phyloP scores from a whole-genome alignment of 2,113 vertebrate species.

The Saccopteryx bilineata region DNA sequence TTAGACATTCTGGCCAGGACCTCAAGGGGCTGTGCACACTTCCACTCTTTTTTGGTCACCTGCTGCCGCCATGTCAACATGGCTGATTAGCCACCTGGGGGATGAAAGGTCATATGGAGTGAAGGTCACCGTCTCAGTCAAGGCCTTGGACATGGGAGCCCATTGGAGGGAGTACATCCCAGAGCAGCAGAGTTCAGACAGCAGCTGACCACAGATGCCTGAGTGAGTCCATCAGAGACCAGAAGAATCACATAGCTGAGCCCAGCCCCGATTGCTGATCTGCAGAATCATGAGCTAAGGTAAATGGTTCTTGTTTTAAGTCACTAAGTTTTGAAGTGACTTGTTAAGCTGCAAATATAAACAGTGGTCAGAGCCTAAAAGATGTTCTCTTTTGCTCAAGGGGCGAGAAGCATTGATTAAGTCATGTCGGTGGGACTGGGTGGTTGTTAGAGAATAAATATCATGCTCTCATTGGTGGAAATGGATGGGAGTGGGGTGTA shows the following conservation, averaged over 20 bases:
- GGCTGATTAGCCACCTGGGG: neutral
- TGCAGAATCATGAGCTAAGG: neutral
- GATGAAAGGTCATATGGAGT: neutral
- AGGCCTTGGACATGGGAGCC: neutral
- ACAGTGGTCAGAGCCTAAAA: neutral
- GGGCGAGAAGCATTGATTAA: neutral
- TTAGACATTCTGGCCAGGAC: neutral
- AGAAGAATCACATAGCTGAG: neutral
- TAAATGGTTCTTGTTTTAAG: neutral
- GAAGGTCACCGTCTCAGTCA: neutral
- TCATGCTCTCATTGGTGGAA: neutral
- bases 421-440: neutral
- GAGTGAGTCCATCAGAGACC: neutral
- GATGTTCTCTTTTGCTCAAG: neutral
- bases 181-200: neutral
- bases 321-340: neutral
- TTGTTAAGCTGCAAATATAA: neutral
- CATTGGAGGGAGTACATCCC: neutral
- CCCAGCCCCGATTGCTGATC: neutral
- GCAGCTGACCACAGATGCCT: neutral
- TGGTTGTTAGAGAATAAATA: neutral
- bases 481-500: neutral
- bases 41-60: neutral
- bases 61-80: neutral
- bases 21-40: neutral